These are phyloP conservation scores for Ephialtes manifestator DNA, from an alignment of 2,888 invertebrate species.

Conservation along the genomic window DNA sequence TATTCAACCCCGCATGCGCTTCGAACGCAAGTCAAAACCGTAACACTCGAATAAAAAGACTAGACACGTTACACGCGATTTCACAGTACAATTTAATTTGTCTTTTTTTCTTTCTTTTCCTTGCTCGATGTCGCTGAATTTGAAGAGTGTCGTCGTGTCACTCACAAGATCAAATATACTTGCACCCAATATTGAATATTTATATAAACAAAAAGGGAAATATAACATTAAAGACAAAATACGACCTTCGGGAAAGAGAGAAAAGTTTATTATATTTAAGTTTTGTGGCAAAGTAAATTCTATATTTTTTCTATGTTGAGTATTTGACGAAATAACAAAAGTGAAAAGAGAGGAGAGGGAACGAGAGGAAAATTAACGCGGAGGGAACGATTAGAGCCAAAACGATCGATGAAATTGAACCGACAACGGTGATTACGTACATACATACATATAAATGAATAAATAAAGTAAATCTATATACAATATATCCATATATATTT, in stretches of 20 bases:
- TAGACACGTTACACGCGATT: conserved; percentile 11
- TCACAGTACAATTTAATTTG: conserved; percentile 1
- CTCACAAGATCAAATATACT: conserved; percentile 32
- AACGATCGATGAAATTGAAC: conserved; percentile 57
- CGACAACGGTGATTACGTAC: conserved; percentile 72
- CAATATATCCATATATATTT: conserved; percentile 79
- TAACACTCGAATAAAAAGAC: conserved; percentile 17
- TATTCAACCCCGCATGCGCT: conserved; percentile 38
- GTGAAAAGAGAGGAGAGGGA: conserved; percentile 62
- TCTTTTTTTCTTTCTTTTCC: conserved; percentile 32
- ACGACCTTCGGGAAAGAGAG: conserved; percentile 57
- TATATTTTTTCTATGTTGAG: conserved; percentile 86
- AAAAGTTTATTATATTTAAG: conserved; percentile 84
- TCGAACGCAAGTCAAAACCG: conserved; percentile 29
- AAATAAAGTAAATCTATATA: conserved; percentile 74
- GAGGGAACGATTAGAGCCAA: conserved; percentile 16
- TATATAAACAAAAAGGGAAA: conserved; percentile 52
- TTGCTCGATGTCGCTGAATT: conserved; percentile 28
- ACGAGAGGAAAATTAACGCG: conserved; percentile 6
- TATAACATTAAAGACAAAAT: conserved; percentile 41
- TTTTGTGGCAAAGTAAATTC: conserved; percentile 84
- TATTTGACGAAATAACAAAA: conserved; percentile 77
- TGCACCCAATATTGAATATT: conserved; percentile 52
- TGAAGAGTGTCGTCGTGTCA: neutral
- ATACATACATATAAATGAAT: conserved; percentile 66